Evolutionary conservation across 2,113 vertebrate genomes (phyloP).

Genomic region (Hemiprocne comata): DNA sequence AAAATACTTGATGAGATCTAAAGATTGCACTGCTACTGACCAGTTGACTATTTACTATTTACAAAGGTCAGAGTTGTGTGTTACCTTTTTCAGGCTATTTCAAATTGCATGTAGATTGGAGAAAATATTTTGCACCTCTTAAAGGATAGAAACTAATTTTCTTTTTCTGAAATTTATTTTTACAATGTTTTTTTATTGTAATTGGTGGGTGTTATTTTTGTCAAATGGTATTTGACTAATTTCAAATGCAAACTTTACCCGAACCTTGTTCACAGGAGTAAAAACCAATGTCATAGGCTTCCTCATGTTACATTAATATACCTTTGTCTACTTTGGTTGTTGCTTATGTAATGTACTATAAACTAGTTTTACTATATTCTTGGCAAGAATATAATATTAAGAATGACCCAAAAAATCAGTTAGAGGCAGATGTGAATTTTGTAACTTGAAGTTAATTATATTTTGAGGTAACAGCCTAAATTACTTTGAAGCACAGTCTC

Average conservation of each 20-base stretch:
- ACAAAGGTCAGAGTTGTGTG: neutral
- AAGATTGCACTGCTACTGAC: neutral
- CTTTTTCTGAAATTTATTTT: conserved; percentile 3
- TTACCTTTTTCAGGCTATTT: conserved; percentile 1
- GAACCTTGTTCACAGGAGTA: neutral
- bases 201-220: conserved; percentile 22
- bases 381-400: neutral
- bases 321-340: neutral
- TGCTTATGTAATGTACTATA: neutral
- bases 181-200: neutral
- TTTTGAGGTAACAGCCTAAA: neutral
- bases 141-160: conserved; percentile 26
- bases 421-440: neutral
- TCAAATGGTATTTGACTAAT: neutral
- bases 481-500: neutral
- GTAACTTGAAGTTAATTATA: neutral
- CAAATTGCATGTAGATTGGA: conserved; percentile 36
- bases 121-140: neutral
- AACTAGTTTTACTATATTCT: neutral
- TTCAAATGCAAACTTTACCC: conserved; percentile 15
- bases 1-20: neutral
- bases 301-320: conserved; percentile 17
- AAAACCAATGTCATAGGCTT: neutral
- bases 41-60: neutral
- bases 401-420: neutral